A percentile compares a stretch with the other conserved stretches of the same genome.
phyloP scores from a whole-genome alignment of 2,888 invertebrate species.

The Trissolcus japonicus region DNA sequence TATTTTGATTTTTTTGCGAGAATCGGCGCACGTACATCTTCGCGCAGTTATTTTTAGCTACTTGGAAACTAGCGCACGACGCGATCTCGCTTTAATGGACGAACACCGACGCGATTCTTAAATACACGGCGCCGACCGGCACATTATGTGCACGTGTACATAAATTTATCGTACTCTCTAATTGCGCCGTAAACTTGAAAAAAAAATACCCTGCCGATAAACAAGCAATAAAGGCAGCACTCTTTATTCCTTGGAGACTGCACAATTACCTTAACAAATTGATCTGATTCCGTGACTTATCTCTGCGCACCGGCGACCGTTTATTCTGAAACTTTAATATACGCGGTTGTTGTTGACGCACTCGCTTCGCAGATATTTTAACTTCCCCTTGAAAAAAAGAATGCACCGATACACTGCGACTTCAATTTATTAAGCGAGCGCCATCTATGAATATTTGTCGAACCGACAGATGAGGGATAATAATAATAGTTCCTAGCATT shows the following conservation, averaged over 20 bases:
- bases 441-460: too few relatives aligned
- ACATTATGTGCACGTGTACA: slow-evolving; percentile 48
- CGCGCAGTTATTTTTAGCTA: slow-evolving; percentile 39
- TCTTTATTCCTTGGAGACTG: slow-evolving; percentile 25
- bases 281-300: slow-evolving; percentile 40
- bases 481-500: too few relatives aligned
- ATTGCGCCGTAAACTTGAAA: slow-evolving; percentile 46
- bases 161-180: slow-evolving; percentile 47
- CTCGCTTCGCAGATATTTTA: too few relatives aligned
- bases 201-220: slow-evolving; percentile 33
- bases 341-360: neutral
- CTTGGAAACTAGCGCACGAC: slow-evolving; percentile 52
- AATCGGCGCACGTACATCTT: slow-evolving; percentile 37
- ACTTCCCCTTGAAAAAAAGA: too few relatives aligned
- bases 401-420: neutral
- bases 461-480: too few relatives aligned
- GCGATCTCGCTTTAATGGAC: slow-evolving; percentile 42
- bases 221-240: slow-evolving; percentile 42
- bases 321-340: slow-evolving; percentile 14
- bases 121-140: slow-evolving; percentile 49
- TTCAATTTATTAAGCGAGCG: too few relatives aligned
- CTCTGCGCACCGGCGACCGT: neutral
- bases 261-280: slow-evolving; percentile 46
- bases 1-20: slow-evolving; percentile 25
- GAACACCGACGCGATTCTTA: slow-evolving; percentile 39